A percentile compares a stretch with the other conserved stretches of the same genome.
phyloP scores from a whole-genome alignment of 2,888 invertebrate genomes.

The Synanthedon myopaeformis region DNA sequence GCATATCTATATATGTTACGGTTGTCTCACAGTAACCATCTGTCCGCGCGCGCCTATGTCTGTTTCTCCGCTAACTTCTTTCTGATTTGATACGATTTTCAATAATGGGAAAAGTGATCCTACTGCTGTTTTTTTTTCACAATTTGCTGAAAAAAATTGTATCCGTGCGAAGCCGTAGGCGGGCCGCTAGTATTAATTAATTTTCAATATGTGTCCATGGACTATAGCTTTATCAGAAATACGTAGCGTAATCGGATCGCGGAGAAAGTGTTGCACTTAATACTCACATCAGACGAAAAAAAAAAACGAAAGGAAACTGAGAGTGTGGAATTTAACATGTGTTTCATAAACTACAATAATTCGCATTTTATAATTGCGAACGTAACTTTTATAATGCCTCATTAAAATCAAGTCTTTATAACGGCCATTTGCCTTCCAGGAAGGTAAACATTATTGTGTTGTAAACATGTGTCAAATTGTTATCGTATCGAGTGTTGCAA shows the following conservation, averaged over 20 bases:
- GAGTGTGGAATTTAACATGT: slow-evolving; percentile 49
- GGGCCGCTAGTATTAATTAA: no score
- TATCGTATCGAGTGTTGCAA: no score
- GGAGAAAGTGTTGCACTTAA: slow-evolving; percentile 57
- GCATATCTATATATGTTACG: no score
- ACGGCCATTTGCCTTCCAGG: not conserved
- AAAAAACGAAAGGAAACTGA: slow-evolving; percentile 54
- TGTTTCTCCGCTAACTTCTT: no score
- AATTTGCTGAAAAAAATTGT: no score
- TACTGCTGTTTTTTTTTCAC: no score
- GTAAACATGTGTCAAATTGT: not conserved
- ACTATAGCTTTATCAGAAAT: not conserved
- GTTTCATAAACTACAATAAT: slow-evolving; percentile 40
- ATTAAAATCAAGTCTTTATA: slow-evolving; percentile 16
- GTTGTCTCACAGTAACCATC: no score
- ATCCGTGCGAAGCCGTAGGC: no score
- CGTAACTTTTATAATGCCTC: slow-evolving; percentile 15
- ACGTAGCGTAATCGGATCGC: slow-evolving; percentile 44
- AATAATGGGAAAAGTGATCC: no score
- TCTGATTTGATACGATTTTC: no score
- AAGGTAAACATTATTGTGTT: not conserved
- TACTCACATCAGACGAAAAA: slow-evolving; percentile 31
- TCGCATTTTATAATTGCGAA: slow-evolving; percentile 28
- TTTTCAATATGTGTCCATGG: not conserved
- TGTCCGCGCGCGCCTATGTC: no score